Evolutionary conservation across 2,888 invertebrate species (phyloP).

Genomic region (Brachylomia viminalis): DNA sequence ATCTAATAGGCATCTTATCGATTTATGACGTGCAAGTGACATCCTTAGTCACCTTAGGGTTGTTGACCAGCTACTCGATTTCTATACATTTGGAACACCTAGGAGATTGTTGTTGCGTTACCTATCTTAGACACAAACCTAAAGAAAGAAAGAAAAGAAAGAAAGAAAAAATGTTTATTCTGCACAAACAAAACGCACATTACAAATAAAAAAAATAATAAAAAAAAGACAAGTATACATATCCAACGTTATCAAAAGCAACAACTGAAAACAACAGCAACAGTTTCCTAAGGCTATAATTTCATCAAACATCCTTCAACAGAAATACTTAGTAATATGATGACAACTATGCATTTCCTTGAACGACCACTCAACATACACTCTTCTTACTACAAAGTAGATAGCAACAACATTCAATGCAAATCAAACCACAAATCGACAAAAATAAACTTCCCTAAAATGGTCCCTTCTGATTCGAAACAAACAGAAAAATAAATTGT

Average conservation of each 20-base stretch:
- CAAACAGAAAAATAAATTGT: conserved; percentile 52
- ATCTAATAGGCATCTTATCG: neutral
- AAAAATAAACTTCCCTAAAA: conserved; percentile 8
- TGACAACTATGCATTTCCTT: neutral
- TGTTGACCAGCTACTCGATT: neutral
- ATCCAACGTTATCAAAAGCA: no score
- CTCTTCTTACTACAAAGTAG: neutral
- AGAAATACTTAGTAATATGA: neutral
- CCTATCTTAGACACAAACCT: neutral
- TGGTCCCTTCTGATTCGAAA: neutral
- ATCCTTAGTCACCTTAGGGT: neutral
- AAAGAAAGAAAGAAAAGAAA: no score
- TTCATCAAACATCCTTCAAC: no score
- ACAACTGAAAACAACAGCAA: no score
- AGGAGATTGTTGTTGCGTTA: neutral
- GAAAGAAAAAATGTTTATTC: no score
- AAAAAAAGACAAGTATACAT: no score
- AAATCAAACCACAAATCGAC: conserved; percentile 1
- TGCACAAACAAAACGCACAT: no score
- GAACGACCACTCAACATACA: neutral
- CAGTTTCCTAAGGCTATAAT: neutral
- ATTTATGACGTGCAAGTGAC: neutral
- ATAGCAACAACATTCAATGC: conserved; percentile 2
- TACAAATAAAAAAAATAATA: no score
- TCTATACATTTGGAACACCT: neutral